Base-by-base conservation (phyloP, 1,140 invertebrate genomes). In the Conus betulinus region DNA sequence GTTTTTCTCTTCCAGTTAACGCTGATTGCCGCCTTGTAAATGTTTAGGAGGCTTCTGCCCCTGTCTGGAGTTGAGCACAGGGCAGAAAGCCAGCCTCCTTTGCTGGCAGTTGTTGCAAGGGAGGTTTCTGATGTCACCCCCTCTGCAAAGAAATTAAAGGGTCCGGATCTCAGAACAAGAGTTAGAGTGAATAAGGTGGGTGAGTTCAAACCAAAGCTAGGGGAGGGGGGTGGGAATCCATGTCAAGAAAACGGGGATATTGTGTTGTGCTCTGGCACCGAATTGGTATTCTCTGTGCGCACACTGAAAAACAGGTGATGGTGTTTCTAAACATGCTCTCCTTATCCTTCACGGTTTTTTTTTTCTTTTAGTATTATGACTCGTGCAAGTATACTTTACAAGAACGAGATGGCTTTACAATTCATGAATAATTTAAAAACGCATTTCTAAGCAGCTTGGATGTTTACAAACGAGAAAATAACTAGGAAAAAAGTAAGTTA, bases 1-100 rank as follows among this genome's bases (percentile, higher is more conserved):
- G 67, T 71, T 71, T 71, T 71, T 71, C 67, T 71, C 67, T 71
- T 71, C 67, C 67, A 71, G 67, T 71, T 71, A 71, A 71, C 67
- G 17, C 67, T 63, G 60, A 63, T 63, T 11, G 60, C 11, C 60
- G 60, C 60, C 17, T 63, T 63, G 60, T 20, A 71, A 71, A 71
- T 71, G 11, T 20, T 71, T 20, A 71, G 67, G 67, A 71, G 11
- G 67, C 3, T 71, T 71, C 67, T 71, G 67, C 67, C 67, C 20
- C 13, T 71, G 67, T 71, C 67, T 71, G 67, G 67, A 71, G 11
- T 71, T 71, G 67, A 71, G 4, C 67, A 71, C 11, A n/a, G 67
- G 67, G 67, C 67, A 71, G 67, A 20, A 71, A 71, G 11, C 67
- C 67, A 20, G 67, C 20, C 67, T 23, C 60, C 60, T 2, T 2